Percentiles rank a stretch among this genome's conserved stretches.
phyloP scores from a whole-genome alignment of 2,797 vertebrate genomes.

The Danio aesculapii region DNA sequence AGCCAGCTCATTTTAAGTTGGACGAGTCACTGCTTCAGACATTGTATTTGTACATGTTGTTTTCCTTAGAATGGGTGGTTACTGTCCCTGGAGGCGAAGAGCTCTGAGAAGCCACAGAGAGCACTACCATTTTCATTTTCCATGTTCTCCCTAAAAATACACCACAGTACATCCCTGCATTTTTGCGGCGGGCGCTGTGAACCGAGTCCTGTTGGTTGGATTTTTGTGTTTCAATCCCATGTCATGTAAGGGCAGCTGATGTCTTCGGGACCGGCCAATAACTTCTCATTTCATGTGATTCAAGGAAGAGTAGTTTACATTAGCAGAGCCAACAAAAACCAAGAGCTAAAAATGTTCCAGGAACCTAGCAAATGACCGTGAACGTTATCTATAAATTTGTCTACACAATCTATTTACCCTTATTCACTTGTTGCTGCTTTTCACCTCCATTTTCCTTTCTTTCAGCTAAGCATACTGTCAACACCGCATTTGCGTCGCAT shows the following conservation, averaged over 20 bases:
- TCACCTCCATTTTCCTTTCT: slow-evolving; percentile 62
- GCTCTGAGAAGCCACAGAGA: slow-evolving; percentile 52
- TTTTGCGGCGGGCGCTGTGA: slow-evolving; percentile 37
- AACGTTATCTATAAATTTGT: slow-evolving; percentile 63
- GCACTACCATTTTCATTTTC: slow-evolving; percentile 57
- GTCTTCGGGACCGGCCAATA: slow-evolving; percentile 36
- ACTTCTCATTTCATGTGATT: slow-evolving; percentile 54
- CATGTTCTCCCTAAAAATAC: slow-evolving; percentile 58
- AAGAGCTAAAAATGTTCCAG: slow-evolving; percentile 49
- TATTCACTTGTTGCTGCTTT: slow-evolving; percentile 49
- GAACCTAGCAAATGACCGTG: slow-evolving; percentile 52
- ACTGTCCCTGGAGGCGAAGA: slow-evolving; percentile 41
- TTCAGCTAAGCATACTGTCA: slow-evolving; percentile 66
- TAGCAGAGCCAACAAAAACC: slow-evolving; percentile 56
- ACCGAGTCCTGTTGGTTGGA: slow-evolving; percentile 21
- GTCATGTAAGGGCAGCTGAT: slow-evolving; percentile 52
- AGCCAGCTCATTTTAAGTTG: slow-evolving; percentile 26
- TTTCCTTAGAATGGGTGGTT: slow-evolving; percentile 49
- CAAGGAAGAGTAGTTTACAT: slow-evolving; percentile 57
- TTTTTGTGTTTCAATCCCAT: slow-evolving; percentile 34
- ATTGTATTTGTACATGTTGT: slow-evolving; percentile 47
- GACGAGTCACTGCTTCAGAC: slow-evolving; percentile 58
- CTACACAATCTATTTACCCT: slow-evolving; percentile 44
- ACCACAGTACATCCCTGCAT: slow-evolving; percentile 46
- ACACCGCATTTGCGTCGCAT: slow-evolving; percentile 67